Percentiles rank a stretch among this genome's conserved stretches.
These are phyloP conservation scores for Graptemys geographica DNA, from an alignment of 2,797 vertebrate genomes.

Conservation along the genomic window DNA sequence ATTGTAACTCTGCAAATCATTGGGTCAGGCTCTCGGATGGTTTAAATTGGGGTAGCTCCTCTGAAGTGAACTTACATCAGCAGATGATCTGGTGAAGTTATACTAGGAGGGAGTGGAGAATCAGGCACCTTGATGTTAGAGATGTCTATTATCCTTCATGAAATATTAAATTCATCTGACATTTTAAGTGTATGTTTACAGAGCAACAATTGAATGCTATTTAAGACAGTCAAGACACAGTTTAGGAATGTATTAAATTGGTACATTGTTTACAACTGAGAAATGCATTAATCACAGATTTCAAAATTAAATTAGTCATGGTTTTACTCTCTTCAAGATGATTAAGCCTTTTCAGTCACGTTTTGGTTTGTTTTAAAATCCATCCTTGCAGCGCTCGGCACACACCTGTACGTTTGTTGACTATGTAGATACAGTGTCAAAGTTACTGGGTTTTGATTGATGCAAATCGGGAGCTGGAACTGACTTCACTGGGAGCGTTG, in stretches of 20 bases:
- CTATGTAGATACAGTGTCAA: no score
- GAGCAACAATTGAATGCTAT: slow-evolving; percentile 25
- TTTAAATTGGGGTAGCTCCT: no score
- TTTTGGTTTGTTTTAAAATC: neutral
- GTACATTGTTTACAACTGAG: slow-evolving; percentile 23
- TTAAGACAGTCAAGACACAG: slow-evolving; percentile 33
- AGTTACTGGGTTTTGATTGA: no score
- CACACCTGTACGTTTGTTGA: no score
- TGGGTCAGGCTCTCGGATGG: no score
- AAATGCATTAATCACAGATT: slow-evolving; percentile 48
- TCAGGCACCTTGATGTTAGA: no score
- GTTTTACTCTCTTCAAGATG: neutral
- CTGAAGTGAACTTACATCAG: neutral
- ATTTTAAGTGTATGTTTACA: slow-evolving; percentile 32
- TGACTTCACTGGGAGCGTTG: no score
- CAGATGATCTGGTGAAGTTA: no score
- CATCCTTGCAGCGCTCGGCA: no score
- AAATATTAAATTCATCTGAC: slow-evolving; percentile 54
- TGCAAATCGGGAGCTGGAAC: no score
- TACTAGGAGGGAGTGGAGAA: no score
- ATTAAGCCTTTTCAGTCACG: slow-evolving; percentile 41
- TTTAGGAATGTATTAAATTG: slow-evolving; percentile 36
- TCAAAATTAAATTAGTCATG: neutral
- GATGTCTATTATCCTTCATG: slow-evolving; percentile 9
- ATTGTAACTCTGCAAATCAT: no score